Conservation (phyloP, 2,888 invertebrate species). For the Eristalis tenax region DNA sequence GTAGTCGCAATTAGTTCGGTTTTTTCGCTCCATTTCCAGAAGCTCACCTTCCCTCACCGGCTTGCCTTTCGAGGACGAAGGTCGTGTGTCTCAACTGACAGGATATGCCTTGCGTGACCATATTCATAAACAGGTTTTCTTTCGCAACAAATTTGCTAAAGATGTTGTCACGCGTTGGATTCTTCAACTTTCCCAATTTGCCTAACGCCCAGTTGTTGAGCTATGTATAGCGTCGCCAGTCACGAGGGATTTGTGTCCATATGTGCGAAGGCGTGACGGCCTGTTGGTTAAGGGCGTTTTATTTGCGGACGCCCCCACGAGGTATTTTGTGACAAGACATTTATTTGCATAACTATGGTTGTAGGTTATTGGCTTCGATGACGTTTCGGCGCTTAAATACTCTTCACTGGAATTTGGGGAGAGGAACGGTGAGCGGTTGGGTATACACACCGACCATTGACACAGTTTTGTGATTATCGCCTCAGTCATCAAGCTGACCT, state of each 20-base stretch:
- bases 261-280: background rate
- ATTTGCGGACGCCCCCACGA: conserved; percentile 39
- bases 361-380: conserved; percentile 30
- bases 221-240: conserved; percentile 27
- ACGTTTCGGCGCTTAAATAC: conserved; percentile 2
- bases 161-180: conserved; percentile 25
- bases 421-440: background rate
- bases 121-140: conserved; percentile 51
- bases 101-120: conserved; percentile 59
- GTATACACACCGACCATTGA: background rate
- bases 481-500: conserved; percentile 25
- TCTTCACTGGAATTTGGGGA: background rate
- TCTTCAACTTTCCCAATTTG: background rate
- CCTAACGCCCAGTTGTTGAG: background rate
- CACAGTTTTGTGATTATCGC: background rate
- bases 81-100: conserved; percentile 44
- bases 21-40: background rate
- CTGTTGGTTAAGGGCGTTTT: conserved; percentile 36
- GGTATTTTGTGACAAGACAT: conserved; percentile 5
- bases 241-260: background rate
- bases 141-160: conserved; percentile 26
- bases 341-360: conserved; percentile 34
- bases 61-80: background rate
- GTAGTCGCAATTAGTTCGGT: conserved; percentile 48
- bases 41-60: conserved; percentile 28